Evolutionary conservation across 1,140 invertebrate species (phyloP), one percentile per base, ranked within the genome.

Genomic region (Aplysia californica): DNA sequence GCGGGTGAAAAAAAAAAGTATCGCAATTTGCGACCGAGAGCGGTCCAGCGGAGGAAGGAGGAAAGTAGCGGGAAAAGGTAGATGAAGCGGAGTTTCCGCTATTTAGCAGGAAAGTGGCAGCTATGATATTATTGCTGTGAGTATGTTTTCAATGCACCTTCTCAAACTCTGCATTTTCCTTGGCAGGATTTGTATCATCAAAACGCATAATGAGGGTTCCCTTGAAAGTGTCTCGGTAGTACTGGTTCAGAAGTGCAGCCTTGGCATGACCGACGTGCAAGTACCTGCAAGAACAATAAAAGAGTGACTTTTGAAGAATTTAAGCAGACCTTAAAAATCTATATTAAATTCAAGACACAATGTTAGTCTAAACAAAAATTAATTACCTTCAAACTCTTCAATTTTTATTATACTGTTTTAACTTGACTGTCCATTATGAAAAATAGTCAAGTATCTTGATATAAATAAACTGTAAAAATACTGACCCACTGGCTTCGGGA

Each of bases 131-230:
- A n/a, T n/a, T n/a, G n/a, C n/a, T n/a, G n/a, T n/a, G n/a, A n/a
- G n/a, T n/a, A n/a, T n/a, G n/a, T n/a, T n/a, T n/a, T n/a, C n/a
- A n/a, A n/a, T n/a, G 3, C 41, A 92, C 93, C 91, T 98, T 93
- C 89, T 99, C 98, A 92, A 98, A 99, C 83, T 99, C 95, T n/a
- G 94, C 94, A 87, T 98, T 97, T 88, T 99, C 98, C 88, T 99
- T 99, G 3, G 97, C 98, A 41, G 98, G 98, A 91, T 99, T 99
- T 6, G 98, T 99, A 87, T 99, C 98, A 92, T 99, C 98, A 91
- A 99, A 99, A 82, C 98, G 92, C 96, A 99, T 97, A 68, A 99
- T 96, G 0, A 99, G 92, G 87, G 95, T 95, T 0, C 98, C 98
- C 86, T 99, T 92, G 89, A 98, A 99, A 21, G 93, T 91, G 85